Evolutionary conservation across 2,888 invertebrate genomes (phyloP).

Genomic region (Agonopterix arenella): DNA sequence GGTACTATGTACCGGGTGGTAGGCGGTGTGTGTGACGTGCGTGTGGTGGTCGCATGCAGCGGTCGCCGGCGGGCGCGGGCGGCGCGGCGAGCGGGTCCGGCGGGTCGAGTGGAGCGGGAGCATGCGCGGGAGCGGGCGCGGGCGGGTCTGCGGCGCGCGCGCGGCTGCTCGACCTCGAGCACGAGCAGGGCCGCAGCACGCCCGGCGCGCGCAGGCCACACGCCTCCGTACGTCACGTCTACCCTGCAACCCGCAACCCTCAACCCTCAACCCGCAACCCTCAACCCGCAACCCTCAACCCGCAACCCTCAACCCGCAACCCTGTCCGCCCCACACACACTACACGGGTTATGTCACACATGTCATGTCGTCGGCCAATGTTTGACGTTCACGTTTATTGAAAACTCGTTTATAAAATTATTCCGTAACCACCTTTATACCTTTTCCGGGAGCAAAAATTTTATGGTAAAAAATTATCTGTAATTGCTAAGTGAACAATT

Average conservation of each 20-base stretch:
- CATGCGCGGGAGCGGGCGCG: constrained; percentile 19
- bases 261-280: background rate
- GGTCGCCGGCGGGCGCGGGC: constrained; percentile 25
- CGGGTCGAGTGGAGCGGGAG: constrained; percentile 14
- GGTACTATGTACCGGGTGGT: constrained; percentile 9
- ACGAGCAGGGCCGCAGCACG: constrained; percentile 71
- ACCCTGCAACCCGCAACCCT: background rate
- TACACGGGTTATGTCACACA: too few species aligned
- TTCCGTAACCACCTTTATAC: too few species aligned
- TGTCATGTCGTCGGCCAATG: too few species aligned
- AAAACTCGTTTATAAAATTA: too few species aligned
- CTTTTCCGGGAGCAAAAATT: too few species aligned
- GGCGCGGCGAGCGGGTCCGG: constrained; percentile 29
- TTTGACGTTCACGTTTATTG: too few species aligned
- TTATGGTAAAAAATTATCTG: too few species aligned
- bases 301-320: background rate
- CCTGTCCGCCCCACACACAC: background rate
- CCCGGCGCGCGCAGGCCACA: constrained; percentile 49
- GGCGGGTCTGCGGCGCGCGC: constrained; percentile 47
- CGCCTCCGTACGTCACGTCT: background rate
- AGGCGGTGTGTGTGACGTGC: constrained; percentile 18
- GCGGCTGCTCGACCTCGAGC: constrained; percentile 68
- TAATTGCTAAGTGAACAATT: too few species aligned
- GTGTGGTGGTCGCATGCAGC: constrained; percentile 22
- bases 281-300: background rate